Percentiles rank a stretch among this genome's conserved stretches.
Conservation (phyloP, 2,888 invertebrate genomes). For the Nysson spinosus region DNA sequence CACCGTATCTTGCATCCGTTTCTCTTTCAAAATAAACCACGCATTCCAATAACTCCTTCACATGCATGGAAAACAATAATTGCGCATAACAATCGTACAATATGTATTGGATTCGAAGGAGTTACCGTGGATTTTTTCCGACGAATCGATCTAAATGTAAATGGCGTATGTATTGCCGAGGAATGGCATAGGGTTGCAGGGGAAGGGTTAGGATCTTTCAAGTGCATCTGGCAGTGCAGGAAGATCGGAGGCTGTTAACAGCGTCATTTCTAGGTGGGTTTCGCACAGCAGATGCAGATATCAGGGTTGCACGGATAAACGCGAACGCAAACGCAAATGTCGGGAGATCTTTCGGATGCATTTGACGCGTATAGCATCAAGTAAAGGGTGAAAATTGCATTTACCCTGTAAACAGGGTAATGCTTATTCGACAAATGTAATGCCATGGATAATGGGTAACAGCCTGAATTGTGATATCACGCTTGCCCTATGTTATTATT, state of each 20-base stretch:
- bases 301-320: constrained; percentile 12
- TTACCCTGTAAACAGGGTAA: constrained; percentile 11
- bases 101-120: no score
- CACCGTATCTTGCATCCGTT: no score
- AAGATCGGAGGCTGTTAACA: not conserved
- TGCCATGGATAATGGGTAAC: constrained; percentile 4
- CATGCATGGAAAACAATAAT: no score
- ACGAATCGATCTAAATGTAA: no score
- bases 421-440: constrained; percentile 10
- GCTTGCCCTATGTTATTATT: constrained; percentile 25
- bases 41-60: no score
- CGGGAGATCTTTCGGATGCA: not conserved
- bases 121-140: no score
- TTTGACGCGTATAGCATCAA: constrained; percentile 13
- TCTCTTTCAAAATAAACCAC: no score
- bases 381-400: constrained; percentile 24
- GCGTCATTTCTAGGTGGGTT: not conserved
- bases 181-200: no score
- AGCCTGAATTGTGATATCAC: constrained; percentile 1
- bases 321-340: no score
- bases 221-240: not conserved
- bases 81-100: no score
- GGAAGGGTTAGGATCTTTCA: not conserved
- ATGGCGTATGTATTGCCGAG: no score
- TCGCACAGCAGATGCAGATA: constrained; percentile 18